Conservation (phyloP, 1,140 invertebrate genomes). For the Ditylenchus dipsaci region DNA sequence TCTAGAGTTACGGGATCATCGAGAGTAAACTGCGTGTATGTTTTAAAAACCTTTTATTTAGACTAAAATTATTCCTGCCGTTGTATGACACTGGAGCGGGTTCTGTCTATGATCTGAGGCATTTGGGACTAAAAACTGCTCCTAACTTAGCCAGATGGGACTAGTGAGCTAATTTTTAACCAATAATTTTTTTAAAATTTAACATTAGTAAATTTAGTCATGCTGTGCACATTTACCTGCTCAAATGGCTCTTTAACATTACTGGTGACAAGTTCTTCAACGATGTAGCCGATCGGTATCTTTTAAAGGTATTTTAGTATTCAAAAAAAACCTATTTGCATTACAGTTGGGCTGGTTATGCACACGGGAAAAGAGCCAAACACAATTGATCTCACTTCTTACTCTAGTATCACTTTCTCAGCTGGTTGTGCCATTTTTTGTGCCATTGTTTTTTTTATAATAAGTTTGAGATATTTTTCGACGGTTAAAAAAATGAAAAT, state of each 20-base stretch:
- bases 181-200: too few species aligned
- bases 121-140: slow-evolving; percentile 76
- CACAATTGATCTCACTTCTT: slow-evolving; percentile 69
- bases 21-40: too few species aligned
- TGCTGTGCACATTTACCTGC: slow-evolving; percentile 91
- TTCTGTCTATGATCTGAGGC: slow-evolving; percentile 90
- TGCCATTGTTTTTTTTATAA: too few species aligned
- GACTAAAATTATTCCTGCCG: slow-evolving; percentile 72
- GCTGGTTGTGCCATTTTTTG: too few species aligned
- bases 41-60: slow-evolving; percentile 67
- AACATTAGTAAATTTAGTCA: slow-evolving; percentile 68
- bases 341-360: slow-evolving; percentile 79
- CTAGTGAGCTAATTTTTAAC: slow-evolving; percentile 92
- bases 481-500: too few species aligned
- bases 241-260: slow-evolving; percentile 80
- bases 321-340: too few species aligned
- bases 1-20: too few species aligned
- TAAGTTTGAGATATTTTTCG: too few species aligned
- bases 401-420: too few species aligned
- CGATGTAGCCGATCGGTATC: slow-evolving; percentile 72
- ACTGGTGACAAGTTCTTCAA: slow-evolving; percentile 75
- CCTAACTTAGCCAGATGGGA: slow-evolving; percentile 87
- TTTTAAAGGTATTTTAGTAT: too few species aligned
- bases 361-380: slow-evolving; percentile 83
- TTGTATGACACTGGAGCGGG: slow-evolving; percentile 91